Percentiles rank a stretch among this genome's conserved stretches.
Evolutionary conservation across 2,113 vertebrate genomes (phyloP).

Genomic region (Aptenodytes forsteri): DNA sequence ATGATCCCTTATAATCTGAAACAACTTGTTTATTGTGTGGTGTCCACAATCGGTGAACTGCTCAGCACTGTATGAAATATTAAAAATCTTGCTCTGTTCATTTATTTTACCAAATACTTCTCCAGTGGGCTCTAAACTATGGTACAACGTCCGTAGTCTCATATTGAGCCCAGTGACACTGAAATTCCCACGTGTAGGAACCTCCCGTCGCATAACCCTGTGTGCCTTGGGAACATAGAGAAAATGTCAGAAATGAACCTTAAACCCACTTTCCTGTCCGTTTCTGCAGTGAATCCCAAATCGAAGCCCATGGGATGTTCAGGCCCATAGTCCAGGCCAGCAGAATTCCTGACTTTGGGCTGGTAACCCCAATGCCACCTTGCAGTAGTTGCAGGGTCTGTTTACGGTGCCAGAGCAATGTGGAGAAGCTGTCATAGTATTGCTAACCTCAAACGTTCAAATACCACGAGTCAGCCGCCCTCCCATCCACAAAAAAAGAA

Average conservation of each 20-base stretch:
- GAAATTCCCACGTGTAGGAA: no score
- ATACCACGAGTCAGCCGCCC: background rate
- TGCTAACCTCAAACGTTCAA: background rate
- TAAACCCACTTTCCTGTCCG: background rate
- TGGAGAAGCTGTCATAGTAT: background rate
- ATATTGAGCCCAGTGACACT: fast-evolving
- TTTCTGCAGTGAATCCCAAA: fast-evolving
- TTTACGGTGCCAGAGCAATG: background rate
- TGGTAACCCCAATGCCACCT: background rate
- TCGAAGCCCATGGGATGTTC: background rate
- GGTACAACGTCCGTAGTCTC: no score
- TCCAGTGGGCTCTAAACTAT: background rate
- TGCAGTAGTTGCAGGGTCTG: background rate
- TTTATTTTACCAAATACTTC: background rate
- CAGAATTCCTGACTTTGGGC: background rate
- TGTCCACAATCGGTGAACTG: fast-evolving
- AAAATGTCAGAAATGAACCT: background rate
- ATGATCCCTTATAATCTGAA: background rate
- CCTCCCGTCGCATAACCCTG: background rate
- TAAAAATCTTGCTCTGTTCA: background rate
- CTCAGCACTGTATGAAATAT: background rate
- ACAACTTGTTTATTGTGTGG: background rate
- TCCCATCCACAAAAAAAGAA: background rate
- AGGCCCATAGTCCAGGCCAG: background rate
- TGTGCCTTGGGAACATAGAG: background rate